Evolutionary conservation across 1,140 invertebrate species (phyloP).

Genomic region (Acromyrmex charruanus): DNA sequence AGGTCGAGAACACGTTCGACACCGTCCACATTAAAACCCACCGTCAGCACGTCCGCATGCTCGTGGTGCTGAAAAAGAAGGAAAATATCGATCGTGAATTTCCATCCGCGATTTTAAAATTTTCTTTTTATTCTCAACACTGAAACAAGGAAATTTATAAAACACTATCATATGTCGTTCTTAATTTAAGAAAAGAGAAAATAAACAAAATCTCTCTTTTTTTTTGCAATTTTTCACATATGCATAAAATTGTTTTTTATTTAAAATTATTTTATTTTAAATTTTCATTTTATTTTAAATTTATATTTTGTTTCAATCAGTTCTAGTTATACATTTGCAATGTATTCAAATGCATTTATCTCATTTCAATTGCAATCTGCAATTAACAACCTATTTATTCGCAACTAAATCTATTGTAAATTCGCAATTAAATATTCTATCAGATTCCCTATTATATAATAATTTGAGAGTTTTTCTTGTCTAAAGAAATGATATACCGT

Average conservation of each 20-base stretch:
- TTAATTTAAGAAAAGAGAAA: no score
- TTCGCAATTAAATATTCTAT: neutral
- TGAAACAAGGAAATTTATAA: neutral
- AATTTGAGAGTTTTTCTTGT: neutral
- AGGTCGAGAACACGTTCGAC: conserved; percentile 91
- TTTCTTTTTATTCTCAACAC: neutral
- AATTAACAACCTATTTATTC: neutral
- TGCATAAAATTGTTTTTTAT: no score
- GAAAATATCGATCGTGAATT: conserved; percentile 24
- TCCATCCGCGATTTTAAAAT: neutral
- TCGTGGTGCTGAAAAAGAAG: conserved; percentile 88
- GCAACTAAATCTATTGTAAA: neutral
- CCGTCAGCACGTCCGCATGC: conserved; percentile 90
- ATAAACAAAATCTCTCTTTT: neutral
- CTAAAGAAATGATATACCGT: neutral
- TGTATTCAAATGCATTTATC: neutral
- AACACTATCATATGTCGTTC: neutral
- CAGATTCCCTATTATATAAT: neutral
- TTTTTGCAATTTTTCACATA: neutral
- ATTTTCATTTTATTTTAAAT: no score
- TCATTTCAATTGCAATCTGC: neutral
- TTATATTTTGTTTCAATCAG: no score
- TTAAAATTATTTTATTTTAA: no score
- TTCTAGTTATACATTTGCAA: neutral
- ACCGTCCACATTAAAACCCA: conserved; percentile 90